Evolutionary conservation across 2,888 invertebrate species (phyloP), one percentile per base, ranked within the genome.

Genomic region (Drosophila sordidapex): DNA sequence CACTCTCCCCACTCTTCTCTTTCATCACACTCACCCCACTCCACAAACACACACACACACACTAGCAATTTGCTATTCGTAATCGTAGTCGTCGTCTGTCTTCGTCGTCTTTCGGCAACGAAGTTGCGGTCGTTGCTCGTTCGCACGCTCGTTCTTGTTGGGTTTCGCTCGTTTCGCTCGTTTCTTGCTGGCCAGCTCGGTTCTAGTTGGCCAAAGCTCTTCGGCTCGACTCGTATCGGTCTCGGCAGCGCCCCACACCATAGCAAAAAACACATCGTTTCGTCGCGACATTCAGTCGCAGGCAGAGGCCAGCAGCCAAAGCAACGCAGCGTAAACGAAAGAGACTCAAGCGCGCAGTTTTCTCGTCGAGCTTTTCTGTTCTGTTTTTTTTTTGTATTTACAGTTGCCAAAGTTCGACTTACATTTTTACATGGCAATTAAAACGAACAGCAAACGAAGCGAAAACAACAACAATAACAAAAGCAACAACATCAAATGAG

Each of bases 101-200:
- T 10, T 36, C 49, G 33, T 59, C 43, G 59, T 56, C 25, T 40
- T 21, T 60, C 60, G 46, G 54, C 13, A 49, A 81, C 78, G 78
- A 78, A 81, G 74, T 65, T 61, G 69, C 81, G 79, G 79, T 82
- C 79, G 80, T 80, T 80, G 79, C 76, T 76, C 70, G 80, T 75
- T 71, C 51, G 74, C 62, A 54, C 65, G 79, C 65, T 91, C 87
- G 91, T 91, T 91, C 89, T 92, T 81, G 76, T 79, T 72, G 52
- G 49, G 72, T 74, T 81, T 71, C 81, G 88, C 68, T 90, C 84
- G 73, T 71, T 81, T 71, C 79, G 88, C 68, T 90, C 85, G 91
- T 82, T 77, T 81, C 75, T 79, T 79, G 85, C 83, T 74, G 66
- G 64, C 58, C 54, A 74, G 89, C 90, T 75, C 89, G 87, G 86